Base-by-base conservation (phyloP, 2,888 invertebrate species). In the Lasiommata megera region DNA sequence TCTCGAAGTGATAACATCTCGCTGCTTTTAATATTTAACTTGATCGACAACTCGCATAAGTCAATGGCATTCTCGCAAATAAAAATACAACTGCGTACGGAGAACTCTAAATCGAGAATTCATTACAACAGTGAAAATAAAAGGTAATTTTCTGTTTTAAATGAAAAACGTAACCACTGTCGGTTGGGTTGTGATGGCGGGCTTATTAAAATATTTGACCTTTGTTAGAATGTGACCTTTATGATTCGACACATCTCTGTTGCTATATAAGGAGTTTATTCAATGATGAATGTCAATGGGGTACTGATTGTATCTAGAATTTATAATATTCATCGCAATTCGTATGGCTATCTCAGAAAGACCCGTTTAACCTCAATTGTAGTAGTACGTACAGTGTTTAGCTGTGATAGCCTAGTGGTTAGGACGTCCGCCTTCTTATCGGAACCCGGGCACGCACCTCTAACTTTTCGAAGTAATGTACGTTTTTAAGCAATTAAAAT, bases 141-240 rank as follows among this genome's bases (percentile, higher is more conserved):
- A 53, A 53, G 43, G 43, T 53, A 14, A 36, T 44, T 53, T 53
- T 44, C 34, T 36, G 23, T 16, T 53, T 44, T 44, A 53, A 53
- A 53, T 44, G 53, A 36, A 44, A 44, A 53, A 34, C 18, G 40
- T 31, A 50, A 14, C 40, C 41, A 34, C 12, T 14, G 36, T 43
- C 51, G 11, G 43, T 18, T 43, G 50, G 54, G 44, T 53, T 57
- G 36, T 54, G 52, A 41, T 54, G 34, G 57, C 55, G 46, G 57
- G 57, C 57, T 34, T 41, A 62, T 62, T 60, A 57, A 23, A 62
- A 62, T 60, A 57, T 57, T 62, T 62, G 56, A 62, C 56, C 62
- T 44, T 47, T 29, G 62, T 59, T 59, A 56, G 46, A 50, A 59
- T 54, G 37, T 18, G 54, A 61, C 46, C 59, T 54, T 40, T 41